These are phyloP conservation scores for Drosophila miranda DNA, from an alignment of 1,140 invertebrate genomes.

Conservation along the genomic window DNA sequence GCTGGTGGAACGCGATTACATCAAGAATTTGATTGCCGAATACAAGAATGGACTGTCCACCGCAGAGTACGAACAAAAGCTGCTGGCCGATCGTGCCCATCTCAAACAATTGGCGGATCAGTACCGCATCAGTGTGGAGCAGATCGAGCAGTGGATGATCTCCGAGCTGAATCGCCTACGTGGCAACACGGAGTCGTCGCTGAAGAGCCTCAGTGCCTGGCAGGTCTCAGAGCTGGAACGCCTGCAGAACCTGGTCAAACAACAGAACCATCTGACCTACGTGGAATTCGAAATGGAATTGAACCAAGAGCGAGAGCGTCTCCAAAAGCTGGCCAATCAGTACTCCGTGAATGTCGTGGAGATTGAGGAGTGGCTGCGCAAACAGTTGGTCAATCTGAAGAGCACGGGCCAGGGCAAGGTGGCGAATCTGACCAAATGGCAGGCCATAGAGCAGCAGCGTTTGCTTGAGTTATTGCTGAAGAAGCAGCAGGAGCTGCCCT, in stretches of 20 bases:
- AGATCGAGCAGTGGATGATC: conserved; percentile 80
- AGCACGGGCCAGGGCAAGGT: conserved; percentile 69
- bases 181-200: conserved; percentile 54
- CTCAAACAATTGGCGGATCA: conserved; percentile 70
- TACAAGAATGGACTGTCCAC: conserved; percentile 68
- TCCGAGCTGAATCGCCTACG: conserved; percentile 65
- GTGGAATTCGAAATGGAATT: conserved; percentile 74
- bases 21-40: conserved; percentile 64
- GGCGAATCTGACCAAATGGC: conserved; percentile 72
- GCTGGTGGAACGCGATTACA: conserved; percentile 71
- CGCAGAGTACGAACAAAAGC: conserved; percentile 64
- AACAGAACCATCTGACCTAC: conserved; percentile 71
- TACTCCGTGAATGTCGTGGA: conserved; percentile 75
- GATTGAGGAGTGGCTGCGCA: conserved; percentile 70
- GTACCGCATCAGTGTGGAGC: conserved; percentile 70
- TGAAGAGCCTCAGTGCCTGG: conserved; percentile 67
- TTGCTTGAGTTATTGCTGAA: conserved; percentile 68
- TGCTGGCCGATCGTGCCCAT: conserved; percentile 65
- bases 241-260: conserved; percentile 60
- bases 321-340: conserved; percentile 67
- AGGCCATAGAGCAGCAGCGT: conserved; percentile 69
- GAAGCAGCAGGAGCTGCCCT: conserved; percentile 67
- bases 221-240: conserved; percentile 67
- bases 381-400: conserved; percentile 73
- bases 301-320: conserved; percentile 63